phyloP scores from a whole-genome alignment of 2,888 invertebrate genomes.

The Stomorhina lunata region DNA sequence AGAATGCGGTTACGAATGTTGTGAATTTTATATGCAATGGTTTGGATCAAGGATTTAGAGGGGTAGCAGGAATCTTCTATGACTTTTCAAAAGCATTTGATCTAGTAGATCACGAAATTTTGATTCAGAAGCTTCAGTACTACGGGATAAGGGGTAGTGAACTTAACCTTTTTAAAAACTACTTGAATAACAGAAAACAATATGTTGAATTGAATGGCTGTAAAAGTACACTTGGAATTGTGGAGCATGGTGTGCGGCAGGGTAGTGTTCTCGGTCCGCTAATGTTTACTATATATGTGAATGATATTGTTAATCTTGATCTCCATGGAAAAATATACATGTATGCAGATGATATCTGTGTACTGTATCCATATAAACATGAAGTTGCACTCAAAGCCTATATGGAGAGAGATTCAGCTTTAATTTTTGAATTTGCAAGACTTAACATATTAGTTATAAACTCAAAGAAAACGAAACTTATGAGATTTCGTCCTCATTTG shows the following conservation, averaged over 20 bases:
- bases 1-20: background rate
- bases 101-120: background rate
- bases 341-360: conserved; percentile 12
- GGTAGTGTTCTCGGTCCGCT: background rate
- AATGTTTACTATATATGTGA: background rate
- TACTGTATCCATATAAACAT: background rate
- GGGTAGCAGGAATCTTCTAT: background rate
- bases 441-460: background rate
- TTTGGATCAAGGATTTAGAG: background rate
- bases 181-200: background rate
- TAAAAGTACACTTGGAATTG: background rate
- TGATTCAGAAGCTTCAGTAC: background rate
- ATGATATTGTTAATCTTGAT: background rate
- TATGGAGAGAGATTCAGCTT: background rate
- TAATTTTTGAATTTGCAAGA: conserved; percentile 4
- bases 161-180: background rate
- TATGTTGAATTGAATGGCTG: background rate
- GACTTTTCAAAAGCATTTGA: conserved; percentile 8
- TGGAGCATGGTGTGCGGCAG: background rate
- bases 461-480: conserved; percentile 21
- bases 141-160: background rate
- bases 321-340: background rate
- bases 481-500: too few relatives aligned
- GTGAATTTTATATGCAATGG: conserved; percentile 7
- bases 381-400: background rate